Conservation (phyloP, 1,140 invertebrate genomes). For the Drosophila lowei region DNA sequence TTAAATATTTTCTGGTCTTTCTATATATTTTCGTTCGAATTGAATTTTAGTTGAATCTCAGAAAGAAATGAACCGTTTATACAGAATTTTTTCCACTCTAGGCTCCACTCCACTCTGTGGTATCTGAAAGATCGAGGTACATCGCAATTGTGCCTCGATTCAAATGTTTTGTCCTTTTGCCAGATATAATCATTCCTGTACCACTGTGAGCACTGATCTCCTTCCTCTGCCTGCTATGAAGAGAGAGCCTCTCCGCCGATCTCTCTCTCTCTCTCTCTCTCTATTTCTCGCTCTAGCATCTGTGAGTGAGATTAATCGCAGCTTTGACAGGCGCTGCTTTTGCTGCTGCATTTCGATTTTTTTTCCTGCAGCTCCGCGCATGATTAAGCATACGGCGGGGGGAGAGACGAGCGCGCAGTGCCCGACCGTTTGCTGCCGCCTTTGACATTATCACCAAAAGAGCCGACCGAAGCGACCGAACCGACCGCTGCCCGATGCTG, state of each 20-base stretch:
- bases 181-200: not conserved
- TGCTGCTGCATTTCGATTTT: slow-evolving; percentile 63
- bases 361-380: slow-evolving; percentile 18
- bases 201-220: slow-evolving; percentile 38
- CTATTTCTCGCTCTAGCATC: slow-evolving; percentile 20
- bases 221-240: too few relatives aligned
- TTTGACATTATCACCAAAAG: slow-evolving; percentile 77
- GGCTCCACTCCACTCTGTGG: too few relatives aligned
- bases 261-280: slow-evolving; percentile 6
- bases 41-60: too few relatives aligned
- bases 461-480: slow-evolving; percentile 37
- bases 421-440: slow-evolving; percentile 41
- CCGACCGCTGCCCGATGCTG: not conserved
- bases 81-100: too few relatives aligned
- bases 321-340: slow-evolving; percentile 76
- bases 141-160: too few relatives aligned
- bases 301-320: slow-evolving; percentile 79
- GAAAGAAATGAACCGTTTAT: too few relatives aligned
- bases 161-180: too few relatives aligned
- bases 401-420: slow-evolving; percentile 18
- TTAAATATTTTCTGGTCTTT: too few relatives aligned
- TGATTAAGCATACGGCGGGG: slow-evolving; percentile 24
- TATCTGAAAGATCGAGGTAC: too few relatives aligned
- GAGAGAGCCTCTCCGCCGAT: too few relatives aligned
- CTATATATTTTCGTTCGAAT: too few relatives aligned